Conservation (phyloP, 64 coral and sea anemone genomes). For the Acropora yongei region DNA sequence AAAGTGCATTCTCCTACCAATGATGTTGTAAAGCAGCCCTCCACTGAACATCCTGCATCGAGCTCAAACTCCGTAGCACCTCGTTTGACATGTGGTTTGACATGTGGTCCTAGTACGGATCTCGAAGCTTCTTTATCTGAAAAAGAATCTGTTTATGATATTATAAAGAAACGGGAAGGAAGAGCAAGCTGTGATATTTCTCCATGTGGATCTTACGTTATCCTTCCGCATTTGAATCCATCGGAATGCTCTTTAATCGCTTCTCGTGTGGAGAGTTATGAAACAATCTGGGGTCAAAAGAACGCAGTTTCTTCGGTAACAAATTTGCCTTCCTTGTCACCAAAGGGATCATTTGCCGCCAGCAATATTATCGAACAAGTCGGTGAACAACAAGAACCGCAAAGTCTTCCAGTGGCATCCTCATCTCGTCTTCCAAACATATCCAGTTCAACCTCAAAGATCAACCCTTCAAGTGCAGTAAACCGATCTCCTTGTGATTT, state of each 20-base stretch:
- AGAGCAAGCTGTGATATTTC: slow-evolving; percentile 69
- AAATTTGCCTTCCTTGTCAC: slow-evolving; percentile 54
- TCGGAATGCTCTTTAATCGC: slow-evolving; percentile 61
- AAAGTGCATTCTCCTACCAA: not conserved
- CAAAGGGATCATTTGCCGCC: slow-evolving; percentile 28
- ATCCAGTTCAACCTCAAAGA: slow-evolving; percentile 34
- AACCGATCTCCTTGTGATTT: not conserved
- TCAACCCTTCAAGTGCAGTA: not conserved
- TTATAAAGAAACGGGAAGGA: slow-evolving; percentile 29
- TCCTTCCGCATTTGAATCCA: slow-evolving; percentile 62
- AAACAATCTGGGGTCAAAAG: slow-evolving; percentile 24
- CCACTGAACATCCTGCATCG: not conserved
- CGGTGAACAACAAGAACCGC: not conserved
- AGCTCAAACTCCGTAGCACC: not conserved
- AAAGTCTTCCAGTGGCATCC: not conserved
- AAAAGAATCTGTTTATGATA: not conserved
- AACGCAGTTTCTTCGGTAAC: slow-evolving; percentile 37
- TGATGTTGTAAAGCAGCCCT: not conserved
- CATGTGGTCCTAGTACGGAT: not conserved
- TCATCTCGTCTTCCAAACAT: slow-evolving; percentile 43
- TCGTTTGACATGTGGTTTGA: not conserved
- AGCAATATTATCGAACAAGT: not conserved
- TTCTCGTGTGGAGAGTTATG: slow-evolving; percentile 34
- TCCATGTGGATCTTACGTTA: slow-evolving; percentile 63
- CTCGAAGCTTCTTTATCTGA: not conserved